Evolutionary conservation across 2,113 vertebrate genomes (phyloP), one percentile per base, ranked within the genome.

Genomic region (Tragulus kanchil): DNA sequence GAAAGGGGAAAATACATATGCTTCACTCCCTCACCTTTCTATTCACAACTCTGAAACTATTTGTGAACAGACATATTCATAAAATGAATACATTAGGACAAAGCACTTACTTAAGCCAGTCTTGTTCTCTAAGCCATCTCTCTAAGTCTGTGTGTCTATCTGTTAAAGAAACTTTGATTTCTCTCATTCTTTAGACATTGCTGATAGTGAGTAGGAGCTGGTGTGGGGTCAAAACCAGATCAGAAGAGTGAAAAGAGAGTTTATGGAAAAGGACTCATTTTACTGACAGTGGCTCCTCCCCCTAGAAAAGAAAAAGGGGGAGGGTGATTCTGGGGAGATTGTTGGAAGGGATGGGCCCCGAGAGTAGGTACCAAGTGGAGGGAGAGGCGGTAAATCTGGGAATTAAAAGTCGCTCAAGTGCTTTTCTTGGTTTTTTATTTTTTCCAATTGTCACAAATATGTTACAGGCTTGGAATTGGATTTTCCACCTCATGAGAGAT

Each of bases 1-100:
- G 78, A 82, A 93, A 82, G 64, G 69, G 48, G 58, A 69, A 94
- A 86, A 87, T 2, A 85, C 25, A 86, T 4, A 62, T 48, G 92
- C 7, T 21, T 89, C 25, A 13, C 42, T 91, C 25, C 45, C 36
- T 71, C 71, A 77, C 36, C 91, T 93, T 85, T 71, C 56, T 31
- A 67, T n/a, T 67, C 12, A 89, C 10, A 17, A 85, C 17, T 84
- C 36, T 69, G 65, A 89, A 91, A 85, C 15, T 75, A 58, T 36
- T 75, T 84, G 26, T 48, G n/a, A 83, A 26, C 26, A 91, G 48
- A 50, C 2, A 21, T 14, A 59, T 25, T 91, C 23, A 26, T 75
- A 61, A 91, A 48, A 58, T 28, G 6, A 82, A 4, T 90, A n/a
- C 11, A 8, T 48, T 31, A 59, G 14, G 28, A 54, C 26, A 67